These are phyloP conservation scores for Drosophila limbata DNA, from an alignment of 2,888 invertebrate species.

Conservation along the genomic window DNA sequence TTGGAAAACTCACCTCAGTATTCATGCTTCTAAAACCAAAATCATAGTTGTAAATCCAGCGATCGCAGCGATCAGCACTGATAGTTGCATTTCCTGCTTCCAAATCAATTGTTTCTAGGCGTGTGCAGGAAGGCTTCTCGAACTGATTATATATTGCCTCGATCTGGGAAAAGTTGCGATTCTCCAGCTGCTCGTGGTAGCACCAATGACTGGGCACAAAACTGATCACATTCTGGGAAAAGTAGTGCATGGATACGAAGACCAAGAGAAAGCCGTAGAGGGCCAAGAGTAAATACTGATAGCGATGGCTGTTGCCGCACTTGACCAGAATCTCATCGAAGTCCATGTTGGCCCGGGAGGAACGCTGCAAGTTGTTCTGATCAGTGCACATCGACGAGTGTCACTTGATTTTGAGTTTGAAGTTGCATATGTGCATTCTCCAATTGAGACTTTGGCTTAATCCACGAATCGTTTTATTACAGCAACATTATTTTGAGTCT, in stretches of 20 bases:
- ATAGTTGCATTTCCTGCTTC: slow-evolving; percentile 59
- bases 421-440: slow-evolving; percentile 1
- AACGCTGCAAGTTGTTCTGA: slow-evolving; percentile 26
- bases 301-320: slow-evolving; percentile 86
- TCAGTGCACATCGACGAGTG: slow-evolving; percentile 10
- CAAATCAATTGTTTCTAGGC: slow-evolving; percentile 55
- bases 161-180: slow-evolving; percentile 74
- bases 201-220: slow-evolving; percentile 86
- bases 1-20: slow-evolving; percentile 86
- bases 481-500: slow-evolving; percentile 11
- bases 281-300: slow-evolving; percentile 86
- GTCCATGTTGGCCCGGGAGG: slow-evolving; percentile 70
- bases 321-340: slow-evolving; percentile 86
- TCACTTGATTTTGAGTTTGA: not conserved
- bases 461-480: slow-evolving; percentile 28
- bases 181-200: slow-evolving; percentile 77
- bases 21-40: slow-evolving; percentile 87
- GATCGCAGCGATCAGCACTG: slow-evolving; percentile 82
- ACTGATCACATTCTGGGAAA: slow-evolving; percentile 87
- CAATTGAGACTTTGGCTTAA: slow-evolving; percentile 4
- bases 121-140: slow-evolving; percentile 79
- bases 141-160: slow-evolving; percentile 74
- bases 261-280: slow-evolving; percentile 86
- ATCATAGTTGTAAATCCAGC: slow-evolving; percentile 87
- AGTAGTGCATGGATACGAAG: slow-evolving; percentile 87